These are phyloP conservation scores for Syngnathus rostellatus DNA, from an alignment of 2,797 vertebrate species.

Conservation along the genomic window DNA sequence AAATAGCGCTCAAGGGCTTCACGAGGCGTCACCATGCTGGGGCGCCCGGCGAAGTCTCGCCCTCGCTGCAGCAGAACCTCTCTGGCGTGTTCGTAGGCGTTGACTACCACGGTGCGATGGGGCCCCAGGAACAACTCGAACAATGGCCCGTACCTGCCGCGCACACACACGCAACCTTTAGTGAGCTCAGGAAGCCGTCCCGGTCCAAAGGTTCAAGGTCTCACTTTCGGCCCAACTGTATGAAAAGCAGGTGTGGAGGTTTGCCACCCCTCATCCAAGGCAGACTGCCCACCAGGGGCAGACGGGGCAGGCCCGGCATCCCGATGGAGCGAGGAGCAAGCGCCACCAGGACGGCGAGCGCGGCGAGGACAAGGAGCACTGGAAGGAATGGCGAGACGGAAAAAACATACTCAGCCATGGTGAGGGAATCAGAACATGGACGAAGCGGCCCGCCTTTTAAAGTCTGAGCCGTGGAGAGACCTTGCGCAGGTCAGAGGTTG, in stretches of 20 bases:
- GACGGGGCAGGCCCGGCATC: conserved; percentile 55
- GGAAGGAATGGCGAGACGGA: neutral
- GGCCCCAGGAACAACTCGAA: conserved; percentile 62
- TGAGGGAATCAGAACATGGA: conserved; percentile 10
- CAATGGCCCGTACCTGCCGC: conserved; percentile 50
- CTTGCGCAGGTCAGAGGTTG: conserved; percentile 37
- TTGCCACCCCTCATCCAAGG: conserved; percentile 56
- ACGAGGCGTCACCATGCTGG: conserved; percentile 60
- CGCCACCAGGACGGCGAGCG: neutral
- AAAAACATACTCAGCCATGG: conserved; percentile 27
- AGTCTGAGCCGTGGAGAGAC: neutral
- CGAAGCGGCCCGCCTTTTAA: conserved; percentile 14
- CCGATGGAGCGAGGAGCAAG: neutral
- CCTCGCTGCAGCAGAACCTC: conserved; percentile 66
- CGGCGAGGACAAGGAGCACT: conserved; percentile 3
- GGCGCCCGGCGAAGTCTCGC: conserved; percentile 67
- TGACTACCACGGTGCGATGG: conserved; percentile 66
- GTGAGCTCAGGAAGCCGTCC: neutral
- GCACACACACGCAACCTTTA: neutral
- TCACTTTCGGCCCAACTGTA: conserved; percentile 45
- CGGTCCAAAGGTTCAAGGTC: conserved; percentile 3
- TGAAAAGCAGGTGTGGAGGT: conserved; percentile 65
- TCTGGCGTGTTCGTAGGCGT: conserved; percentile 47
- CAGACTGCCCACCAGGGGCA: conserved; percentile 69
- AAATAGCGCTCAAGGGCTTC: neutral